phyloP scores from a whole-genome alignment of 2,888 invertebrate species.

The Kryphioiulus occultus region DNA sequence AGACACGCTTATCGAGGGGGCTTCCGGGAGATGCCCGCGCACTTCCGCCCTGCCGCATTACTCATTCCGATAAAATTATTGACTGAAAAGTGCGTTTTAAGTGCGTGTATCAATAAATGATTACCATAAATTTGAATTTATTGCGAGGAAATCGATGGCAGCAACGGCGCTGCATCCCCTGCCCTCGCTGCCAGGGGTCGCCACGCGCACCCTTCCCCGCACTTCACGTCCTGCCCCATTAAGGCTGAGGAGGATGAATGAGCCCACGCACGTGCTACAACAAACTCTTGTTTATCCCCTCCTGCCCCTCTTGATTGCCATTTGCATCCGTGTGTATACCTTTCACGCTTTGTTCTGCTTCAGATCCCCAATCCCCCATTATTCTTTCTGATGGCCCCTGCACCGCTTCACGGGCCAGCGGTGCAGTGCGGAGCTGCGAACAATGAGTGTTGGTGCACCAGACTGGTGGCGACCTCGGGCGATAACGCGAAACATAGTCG shows the following conservation, averaged over 20 bases:
- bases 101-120: constrained; percentile 28
- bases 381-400: neutral
- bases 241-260: neutral
- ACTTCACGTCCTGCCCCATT: neutral
- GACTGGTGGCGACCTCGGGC: constrained; percentile 27
- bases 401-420: neutral
- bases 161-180: neutral
- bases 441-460: neutral
- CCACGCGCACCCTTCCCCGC: neutral
- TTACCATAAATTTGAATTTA: constrained; percentile 25
- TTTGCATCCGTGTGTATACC: constrained; percentile 30
- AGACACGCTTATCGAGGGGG: neutral
- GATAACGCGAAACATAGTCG: neutral
- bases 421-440: neutral
- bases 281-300: neutral
- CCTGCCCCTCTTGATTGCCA: neutral
- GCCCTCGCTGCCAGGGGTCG: neutral
- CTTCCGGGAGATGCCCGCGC: neutral
- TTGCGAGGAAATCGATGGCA: neutral
- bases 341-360: constrained; percentile 32
- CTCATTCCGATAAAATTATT: constrained; percentile 31
- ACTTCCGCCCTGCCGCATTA: constrained; percentile 8
- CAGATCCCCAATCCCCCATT: neutral
- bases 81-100: constrained; percentile 25
- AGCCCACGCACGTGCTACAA: neutral